A percentile compares a stretch with the other conserved stretches of the same genome.
Evolutionary conservation across 2,797 vertebrate species (phyloP).

Genomic region (Brachyalestes nurse): DNA sequence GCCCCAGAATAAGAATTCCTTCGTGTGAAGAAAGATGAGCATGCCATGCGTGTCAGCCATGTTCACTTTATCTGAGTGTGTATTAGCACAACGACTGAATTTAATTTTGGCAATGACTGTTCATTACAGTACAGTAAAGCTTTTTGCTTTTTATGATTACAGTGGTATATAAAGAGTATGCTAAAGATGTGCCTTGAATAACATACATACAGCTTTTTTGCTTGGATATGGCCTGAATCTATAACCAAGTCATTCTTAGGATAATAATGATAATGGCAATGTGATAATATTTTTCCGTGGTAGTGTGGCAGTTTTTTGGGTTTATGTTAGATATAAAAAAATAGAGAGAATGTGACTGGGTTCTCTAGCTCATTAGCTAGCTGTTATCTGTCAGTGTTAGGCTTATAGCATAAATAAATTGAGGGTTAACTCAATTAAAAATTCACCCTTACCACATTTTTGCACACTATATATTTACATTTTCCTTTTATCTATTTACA

Average conservation of each 20-base stretch:
- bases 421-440: no score
- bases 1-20: no score
- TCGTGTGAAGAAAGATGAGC: no score
- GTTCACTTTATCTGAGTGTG: not conserved
- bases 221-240: not conserved
- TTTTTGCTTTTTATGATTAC: conserved; percentile 41
- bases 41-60: no score
- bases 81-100: not conserved
- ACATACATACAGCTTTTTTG: not conserved
- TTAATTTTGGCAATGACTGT: conserved; percentile 19
- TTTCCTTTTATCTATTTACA: no score
- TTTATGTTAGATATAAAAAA: no score
- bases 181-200: conserved; percentile 44
- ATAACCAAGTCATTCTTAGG: not conserved
- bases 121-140: conserved; percentile 31
- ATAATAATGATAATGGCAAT: not conserved
- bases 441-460: no score
- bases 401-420: no score
- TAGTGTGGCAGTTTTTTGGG: not conserved
- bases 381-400: no score
- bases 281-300: not conserved
- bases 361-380: no score
- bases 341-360: no score
- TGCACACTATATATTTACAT: no score
- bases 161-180: conserved; percentile 20